A percentile compares a stretch with the other conserved stretches of the same genome.
These are phyloP conservation scores for Sycon ciliatum DNA, from an alignment of 37 sponge, comb jelly and placozoan species.

Conservation along the genomic window DNA sequence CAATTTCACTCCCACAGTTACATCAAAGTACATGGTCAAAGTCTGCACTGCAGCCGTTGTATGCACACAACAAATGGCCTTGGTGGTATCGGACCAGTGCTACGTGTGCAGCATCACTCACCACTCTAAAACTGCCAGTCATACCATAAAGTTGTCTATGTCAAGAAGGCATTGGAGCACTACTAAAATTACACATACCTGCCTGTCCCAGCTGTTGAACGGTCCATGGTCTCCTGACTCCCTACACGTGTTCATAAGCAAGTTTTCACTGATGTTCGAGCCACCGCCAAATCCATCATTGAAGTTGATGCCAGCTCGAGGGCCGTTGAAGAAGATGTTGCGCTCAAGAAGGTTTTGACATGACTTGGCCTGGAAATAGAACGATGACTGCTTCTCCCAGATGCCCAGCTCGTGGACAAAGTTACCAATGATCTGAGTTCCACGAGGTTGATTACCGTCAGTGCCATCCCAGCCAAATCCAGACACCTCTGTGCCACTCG, in stretches of 20 bases:
- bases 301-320: conserved; percentile 58
- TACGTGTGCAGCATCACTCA: too few species aligned
- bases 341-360: neutral
- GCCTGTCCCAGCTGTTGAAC: conserved; percentile 14
- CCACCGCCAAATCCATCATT: conserved; percentile 75
- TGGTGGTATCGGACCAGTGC: too few species aligned
- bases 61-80: too few species aligned
- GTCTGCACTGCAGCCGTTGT: too few species aligned
- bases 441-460: conserved; percentile 15
- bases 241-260: conserved; percentile 9
- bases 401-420: conserved; percentile 11
- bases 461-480: conserved; percentile 16
- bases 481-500: conserved; percentile 14
- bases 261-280: conserved; percentile 10
- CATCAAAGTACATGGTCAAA: too few species aligned
- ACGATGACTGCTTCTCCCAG: conserved; percentile 18
- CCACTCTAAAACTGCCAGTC: too few species aligned
- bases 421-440: neutral
- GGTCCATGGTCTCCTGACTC: conserved; percentile 16
- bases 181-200: too few species aligned
- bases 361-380: conserved; percentile 15
- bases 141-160: too few species aligned
- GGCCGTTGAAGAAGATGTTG: conserved; percentile 10
- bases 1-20: too few species aligned
- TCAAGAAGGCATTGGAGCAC: too few species aligned